Evolutionary conservation across 2,113 vertebrate species (phyloP).

Genomic region (Centropus unirufus): DNA sequence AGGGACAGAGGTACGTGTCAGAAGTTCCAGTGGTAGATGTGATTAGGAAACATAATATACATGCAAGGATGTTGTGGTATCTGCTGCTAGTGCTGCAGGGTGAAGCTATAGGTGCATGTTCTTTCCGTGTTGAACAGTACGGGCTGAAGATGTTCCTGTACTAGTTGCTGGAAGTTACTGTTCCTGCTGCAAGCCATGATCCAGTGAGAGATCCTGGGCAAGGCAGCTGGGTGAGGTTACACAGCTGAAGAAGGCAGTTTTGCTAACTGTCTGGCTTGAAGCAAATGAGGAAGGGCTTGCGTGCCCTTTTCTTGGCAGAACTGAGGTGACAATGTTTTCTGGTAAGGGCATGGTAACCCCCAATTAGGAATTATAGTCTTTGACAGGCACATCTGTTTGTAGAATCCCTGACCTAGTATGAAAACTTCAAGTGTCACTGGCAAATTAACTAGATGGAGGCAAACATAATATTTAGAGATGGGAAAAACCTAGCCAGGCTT

Average conservation of each 20-base stretch:
- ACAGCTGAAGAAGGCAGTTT: background rate
- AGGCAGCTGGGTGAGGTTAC: background rate
- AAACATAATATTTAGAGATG: background rate
- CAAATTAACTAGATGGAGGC: constrained; percentile 19
- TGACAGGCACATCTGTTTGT: constrained; percentile 46
- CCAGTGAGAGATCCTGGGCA: background rate
- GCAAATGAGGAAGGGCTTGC: background rate
- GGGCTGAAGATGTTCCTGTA: background rate
- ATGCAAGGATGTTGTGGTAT: background rate
- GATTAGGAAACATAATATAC: background rate
- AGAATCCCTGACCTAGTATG: constrained; percentile 2
- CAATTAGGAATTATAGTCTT: background rate
- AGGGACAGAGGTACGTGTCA: background rate
- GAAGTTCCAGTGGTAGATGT: background rate
- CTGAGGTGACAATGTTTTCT: constrained; percentile 6
- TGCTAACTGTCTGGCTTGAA: background rate
- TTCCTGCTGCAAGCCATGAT: background rate
- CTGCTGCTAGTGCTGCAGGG: background rate
- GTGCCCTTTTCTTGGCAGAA: constrained; percentile 12
- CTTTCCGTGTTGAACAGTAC: background rate
- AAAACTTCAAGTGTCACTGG: constrained; percentile 2
- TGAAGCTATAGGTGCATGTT: background rate
- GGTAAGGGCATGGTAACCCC: background rate
- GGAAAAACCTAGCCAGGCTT: background rate
- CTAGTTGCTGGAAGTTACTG: background rate